Evolutionary conservation across 1,140 invertebrate genomes (phyloP), one percentile per base, ranked within the genome.

Genomic region (Megathymus violae): DNA sequence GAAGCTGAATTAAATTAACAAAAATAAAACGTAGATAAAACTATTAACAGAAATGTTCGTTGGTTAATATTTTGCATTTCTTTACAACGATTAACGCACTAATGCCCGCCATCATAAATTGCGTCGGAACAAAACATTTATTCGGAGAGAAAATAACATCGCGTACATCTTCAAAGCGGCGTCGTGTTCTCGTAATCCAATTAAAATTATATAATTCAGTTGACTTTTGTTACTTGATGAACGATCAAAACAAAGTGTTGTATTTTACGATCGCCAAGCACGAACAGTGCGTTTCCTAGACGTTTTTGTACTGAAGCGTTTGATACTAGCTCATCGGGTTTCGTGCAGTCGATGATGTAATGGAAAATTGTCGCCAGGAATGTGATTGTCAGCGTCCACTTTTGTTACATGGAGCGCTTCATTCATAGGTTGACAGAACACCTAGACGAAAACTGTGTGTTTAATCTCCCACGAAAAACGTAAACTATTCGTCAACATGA

Each of bases 131-230:
- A 59, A 71, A 74, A 68, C 69, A 73, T 62, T 64, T 46, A 31
- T 48, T 56, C 27, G 41, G 16, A 16, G 16, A 43, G 22, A 47
- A 44, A 46, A 59, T 22, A 46, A 34, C 40, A n/a, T 36, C 31
- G 31, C 48, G 7, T 31, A 36, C 27, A 59, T 46, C 51, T n/a
- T 43, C 25, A 46, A 13, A 36, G 38, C 14, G 14, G 31, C 3
- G 10, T 16, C 64, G n/a, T 38, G 17, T 44, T 48, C 59, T 65
- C 31, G 50, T 64, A 69, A 73, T 66, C 54, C 80, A 85, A 85
- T 82, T 82, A 85, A 75, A 76, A 73, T 85, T 83, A 85, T 78
- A 83, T 76, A 81, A 82, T 71, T 75, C 69, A 69, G 52, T 48
- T 44, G 22, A 44, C 13, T 19, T 34, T 17, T 31, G 15, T 58